Evolutionary conservation across 2,113 vertebrate species (phyloP), one percentile per base, ranked within the genome.

Genomic region (Engraulis encrasicolus): DNA sequence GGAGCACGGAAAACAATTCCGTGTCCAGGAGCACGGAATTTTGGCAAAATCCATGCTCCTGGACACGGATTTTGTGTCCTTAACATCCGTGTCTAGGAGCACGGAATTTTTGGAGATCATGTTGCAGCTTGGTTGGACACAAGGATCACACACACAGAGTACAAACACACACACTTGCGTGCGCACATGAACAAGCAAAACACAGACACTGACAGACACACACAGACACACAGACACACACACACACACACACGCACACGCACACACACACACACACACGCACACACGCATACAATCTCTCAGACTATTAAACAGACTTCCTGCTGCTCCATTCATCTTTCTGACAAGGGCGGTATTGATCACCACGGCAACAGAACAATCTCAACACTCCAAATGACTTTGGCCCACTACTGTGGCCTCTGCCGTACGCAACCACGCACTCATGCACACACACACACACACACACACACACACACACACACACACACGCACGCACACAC

Each of bases 251-350:
- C 79, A 34, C 54, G 54, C 66, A 37, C 79, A 31, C 77, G 81
- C 82, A 50, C 27, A 74, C 82, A 74, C 82, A 80, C 78, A 81
- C 81, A 82, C 83, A 52, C 52, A 81, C 81, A 66, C 19, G 80
- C 81, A 80, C 37, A 77, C 36, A 89, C 38, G 80, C 48, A 54
- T 0, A 71, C 78, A 50, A n/a, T 38, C 23, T 71, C 78, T 18
- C 78, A 81, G 86, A 83, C 87, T 88, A 89, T 88, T 87, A 89
- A 89, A 90, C 85, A 85, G 84, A 89, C 88, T 89, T 88, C 87
- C 81, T 80, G 85, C 87, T 86, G 82, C 86, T 83, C 81, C 90
- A 90, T 91, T 90, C 86, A 87, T 91, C 90, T 90, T 90, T 86
- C 82, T 89, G 90, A 89, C 90, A 91, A 89, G 83, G 50, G 15